Base-by-base conservation (phyloP, 2,888 invertebrate genomes). In the Noctua pronuba region DNA sequence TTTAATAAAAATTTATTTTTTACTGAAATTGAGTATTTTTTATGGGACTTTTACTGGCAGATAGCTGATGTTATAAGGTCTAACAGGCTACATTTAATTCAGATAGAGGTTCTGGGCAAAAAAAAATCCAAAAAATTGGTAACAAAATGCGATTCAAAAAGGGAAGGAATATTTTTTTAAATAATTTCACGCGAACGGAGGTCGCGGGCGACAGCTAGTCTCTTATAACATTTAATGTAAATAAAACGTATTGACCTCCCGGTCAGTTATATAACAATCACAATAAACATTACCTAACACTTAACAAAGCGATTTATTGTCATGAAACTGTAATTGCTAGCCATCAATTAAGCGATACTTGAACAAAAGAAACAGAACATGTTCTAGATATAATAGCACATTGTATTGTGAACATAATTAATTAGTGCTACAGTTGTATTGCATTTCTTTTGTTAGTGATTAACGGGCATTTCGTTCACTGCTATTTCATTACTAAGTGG, bases 361-460 rank as follows among this genome's bases (percentile, higher is more conserved):
- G 44, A 67, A 87, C 73, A 79, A 49, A 84, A 84, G 87, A 84
- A 87, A 87, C 67, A 16, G 11, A 84, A 68, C 84, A 38, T 46
- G 66, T 66, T 79, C 58, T 18, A 46, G 84, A 73, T 79, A 84
- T 87, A 84, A 84, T 84, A 84, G 87, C 87, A 80, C 84, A 87
- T 84, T 84, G 84, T 84, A 85, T 73, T 85, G 82, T 68, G 58
- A 85, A 85, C 85, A 65, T 80, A 87, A 85, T 87, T 87, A 85
- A 84, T 84, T 84, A 80, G 75, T 74, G 38, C 65, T 83, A 28
- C 70, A 38, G 21, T 44, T 72, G 70, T 67, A 67, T 35, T 85
- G 72, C 67, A 72, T 38, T 81, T 85, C 76, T 88, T 83, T 73
- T 71, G 28, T 55, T 38, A 60, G 24, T 64, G 44, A 87, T 68